phyloP scores from a whole-genome alignment of 1,140 invertebrate species.

The Nasonia vitripennis region DNA sequence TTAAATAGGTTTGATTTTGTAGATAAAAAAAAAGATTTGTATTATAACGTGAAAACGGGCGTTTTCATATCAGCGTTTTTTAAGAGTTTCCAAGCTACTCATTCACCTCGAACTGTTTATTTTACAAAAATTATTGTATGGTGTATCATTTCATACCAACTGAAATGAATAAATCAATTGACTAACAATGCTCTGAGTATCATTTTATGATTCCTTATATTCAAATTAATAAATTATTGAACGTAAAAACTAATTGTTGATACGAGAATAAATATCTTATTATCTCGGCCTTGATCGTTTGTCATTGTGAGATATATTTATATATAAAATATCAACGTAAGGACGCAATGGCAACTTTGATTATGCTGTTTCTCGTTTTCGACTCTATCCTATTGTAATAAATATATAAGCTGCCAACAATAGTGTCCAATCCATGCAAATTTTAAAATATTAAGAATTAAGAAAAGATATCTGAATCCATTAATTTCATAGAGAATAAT shows the following conservation, averaged over 20 bases:
- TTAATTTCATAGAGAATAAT: not conserved
- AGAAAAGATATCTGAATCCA: not conserved
- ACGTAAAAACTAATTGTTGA: not conserved
- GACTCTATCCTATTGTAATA: not conserved
- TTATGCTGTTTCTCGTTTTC: not conserved
- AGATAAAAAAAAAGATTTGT: slow-evolving; percentile 37
- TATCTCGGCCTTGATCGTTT: not conserved
- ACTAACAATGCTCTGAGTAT: slow-evolving; percentile 8
- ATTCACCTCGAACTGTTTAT: slow-evolving; percentile 30
- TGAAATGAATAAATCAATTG: slow-evolving; percentile 41
- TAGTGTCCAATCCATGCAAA: not conserved
- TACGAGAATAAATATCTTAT: not conserved
- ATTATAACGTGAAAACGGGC: slow-evolving; percentile 16
- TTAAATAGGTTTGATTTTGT: slow-evolving; percentile 38
- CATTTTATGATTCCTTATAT: not conserved
- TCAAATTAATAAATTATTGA: not conserved
- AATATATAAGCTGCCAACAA: not conserved
- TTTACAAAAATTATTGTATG: slow-evolving; percentile 45
- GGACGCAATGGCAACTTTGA: too few species aligned
- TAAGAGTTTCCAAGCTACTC: slow-evolving; percentile 33
- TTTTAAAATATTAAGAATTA: not conserved
- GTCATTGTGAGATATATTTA: not conserved
- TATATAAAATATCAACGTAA: not conserved
- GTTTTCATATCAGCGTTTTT: slow-evolving; percentile 23
- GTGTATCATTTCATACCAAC: slow-evolving; percentile 41